Conservation (phyloP, 2,888 invertebrate species). For the Eutolmus rufibarbis region DNA sequence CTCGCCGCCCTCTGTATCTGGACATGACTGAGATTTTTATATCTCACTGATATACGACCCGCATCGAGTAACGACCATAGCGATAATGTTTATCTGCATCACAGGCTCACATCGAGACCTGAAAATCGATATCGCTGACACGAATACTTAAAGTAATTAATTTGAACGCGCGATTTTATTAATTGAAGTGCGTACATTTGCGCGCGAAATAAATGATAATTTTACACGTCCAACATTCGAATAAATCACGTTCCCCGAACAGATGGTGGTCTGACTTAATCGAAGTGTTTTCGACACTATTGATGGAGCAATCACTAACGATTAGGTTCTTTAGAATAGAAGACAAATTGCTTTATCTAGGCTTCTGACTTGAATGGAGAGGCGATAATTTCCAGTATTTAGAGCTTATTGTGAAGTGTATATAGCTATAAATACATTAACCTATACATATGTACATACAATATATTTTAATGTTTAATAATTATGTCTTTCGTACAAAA, state of each 20-base stretch:
- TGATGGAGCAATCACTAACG: neutral
- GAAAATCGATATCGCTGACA: neutral
- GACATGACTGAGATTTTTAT: neutral
- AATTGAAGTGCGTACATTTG: neutral
- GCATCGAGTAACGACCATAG: neutral
- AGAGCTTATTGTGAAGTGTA: no score
- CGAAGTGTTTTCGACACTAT: neutral
- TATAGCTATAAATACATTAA: no score
- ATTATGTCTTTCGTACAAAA: no score
- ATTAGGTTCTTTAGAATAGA: neutral
- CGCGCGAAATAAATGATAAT: neutral
- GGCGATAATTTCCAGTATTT: neutral
- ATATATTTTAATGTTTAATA: no score
- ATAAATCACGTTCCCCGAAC: neutral
- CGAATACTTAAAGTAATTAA: neutral
- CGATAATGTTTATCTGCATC: neutral
- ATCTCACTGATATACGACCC: neutral
- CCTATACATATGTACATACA: no score
- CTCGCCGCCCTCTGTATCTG: neutral
- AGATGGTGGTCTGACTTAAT: neutral
- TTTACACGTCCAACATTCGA: neutral
- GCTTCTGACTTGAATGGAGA: neutral
- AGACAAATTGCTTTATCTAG: neutral
- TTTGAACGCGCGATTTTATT: neutral
- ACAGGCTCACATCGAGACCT: neutral